A percentile compares a stretch with the other conserved stretches of the same genome.
phyloP scores from a whole-genome alignment of 2,888 invertebrate genomes.

The Dicycla oo region DNA sequence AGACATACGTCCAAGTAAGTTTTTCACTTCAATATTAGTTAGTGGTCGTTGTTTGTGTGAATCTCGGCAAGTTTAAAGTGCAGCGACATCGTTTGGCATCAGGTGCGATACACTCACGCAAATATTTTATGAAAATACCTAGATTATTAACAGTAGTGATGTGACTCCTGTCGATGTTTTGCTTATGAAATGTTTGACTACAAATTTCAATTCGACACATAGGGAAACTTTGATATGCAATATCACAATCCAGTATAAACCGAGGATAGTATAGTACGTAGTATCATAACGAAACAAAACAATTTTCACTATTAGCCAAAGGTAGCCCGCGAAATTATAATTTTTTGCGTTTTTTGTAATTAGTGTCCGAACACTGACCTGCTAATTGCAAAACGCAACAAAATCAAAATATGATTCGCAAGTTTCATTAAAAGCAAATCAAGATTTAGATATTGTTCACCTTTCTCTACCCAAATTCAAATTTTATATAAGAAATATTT shows the following conservation, averaged over 20 bases:
- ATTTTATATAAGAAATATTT: no score
- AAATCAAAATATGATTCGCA: no score
- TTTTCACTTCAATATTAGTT: conserved; percentile 64
- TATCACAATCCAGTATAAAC: neutral
- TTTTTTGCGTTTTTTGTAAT: no score
- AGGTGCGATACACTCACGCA: conserved; percentile 89
- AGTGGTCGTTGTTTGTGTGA: conserved; percentile 76
- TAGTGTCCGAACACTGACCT: no score
- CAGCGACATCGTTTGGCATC: conserved; percentile 84
- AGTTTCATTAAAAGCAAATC: no score
- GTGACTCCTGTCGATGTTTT: conserved; percentile 62
- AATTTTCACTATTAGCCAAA: neutral
- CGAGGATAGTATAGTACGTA: neutral
- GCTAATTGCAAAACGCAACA: no score
- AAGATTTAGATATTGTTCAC: no score
- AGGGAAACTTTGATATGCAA: neutral
- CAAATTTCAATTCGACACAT: neutral
- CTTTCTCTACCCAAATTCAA: no score
- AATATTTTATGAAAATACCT: conserved; percentile 90
- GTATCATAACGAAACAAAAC: neutral
- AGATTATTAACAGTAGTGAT: conserved; percentile 79
- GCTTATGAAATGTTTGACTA: neutral
- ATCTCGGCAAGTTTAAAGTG: conserved; percentile 87
- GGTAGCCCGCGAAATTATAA: no score
- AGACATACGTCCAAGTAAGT: conserved; percentile 59